phyloP scores from a whole-genome alignment of 2,113 vertebrate genomes.

The Gyps fulvus region DNA sequence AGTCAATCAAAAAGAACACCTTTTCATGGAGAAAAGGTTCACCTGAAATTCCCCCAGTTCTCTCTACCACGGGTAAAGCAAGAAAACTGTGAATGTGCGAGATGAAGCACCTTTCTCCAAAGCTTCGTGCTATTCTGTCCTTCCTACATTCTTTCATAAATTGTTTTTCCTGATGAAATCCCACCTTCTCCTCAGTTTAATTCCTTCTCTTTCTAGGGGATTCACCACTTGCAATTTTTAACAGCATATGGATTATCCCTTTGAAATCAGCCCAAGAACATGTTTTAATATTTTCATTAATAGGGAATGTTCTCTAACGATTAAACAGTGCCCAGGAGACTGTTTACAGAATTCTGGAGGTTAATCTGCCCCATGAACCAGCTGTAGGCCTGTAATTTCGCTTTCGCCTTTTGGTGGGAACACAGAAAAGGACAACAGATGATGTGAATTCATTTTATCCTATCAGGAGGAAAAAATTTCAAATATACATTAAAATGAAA shows the following conservation, averaged over 20 bases:
- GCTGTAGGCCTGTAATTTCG: not conserved
- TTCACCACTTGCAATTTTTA: not conserved
- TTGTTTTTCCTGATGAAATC: not conserved
- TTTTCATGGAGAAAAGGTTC: not conserved
- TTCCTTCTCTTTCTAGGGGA: not conserved
- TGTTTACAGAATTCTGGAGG: not conserved
- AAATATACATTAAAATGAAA: not conserved
- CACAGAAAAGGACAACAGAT: not conserved
- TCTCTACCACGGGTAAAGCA: not conserved
- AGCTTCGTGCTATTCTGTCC: not conserved
- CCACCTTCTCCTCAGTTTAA: not conserved
- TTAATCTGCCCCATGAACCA: not conserved
- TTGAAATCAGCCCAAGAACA: not conserved
- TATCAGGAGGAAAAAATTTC: not conserved
- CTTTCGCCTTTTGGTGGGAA: not conserved
- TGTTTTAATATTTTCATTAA: not conserved
- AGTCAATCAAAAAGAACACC: not conserved
- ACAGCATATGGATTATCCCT: not conserved
- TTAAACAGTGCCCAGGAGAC: not conserved
- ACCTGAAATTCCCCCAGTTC: not conserved
- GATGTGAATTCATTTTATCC: not conserved
- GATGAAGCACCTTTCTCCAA: not conserved
- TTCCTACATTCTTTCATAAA: not conserved
- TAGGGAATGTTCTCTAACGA: not conserved
- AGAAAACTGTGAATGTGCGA: not conserved